Conservation (phyloP, 1,140 invertebrate species). For the Anoplophora glabripennis region DNA sequence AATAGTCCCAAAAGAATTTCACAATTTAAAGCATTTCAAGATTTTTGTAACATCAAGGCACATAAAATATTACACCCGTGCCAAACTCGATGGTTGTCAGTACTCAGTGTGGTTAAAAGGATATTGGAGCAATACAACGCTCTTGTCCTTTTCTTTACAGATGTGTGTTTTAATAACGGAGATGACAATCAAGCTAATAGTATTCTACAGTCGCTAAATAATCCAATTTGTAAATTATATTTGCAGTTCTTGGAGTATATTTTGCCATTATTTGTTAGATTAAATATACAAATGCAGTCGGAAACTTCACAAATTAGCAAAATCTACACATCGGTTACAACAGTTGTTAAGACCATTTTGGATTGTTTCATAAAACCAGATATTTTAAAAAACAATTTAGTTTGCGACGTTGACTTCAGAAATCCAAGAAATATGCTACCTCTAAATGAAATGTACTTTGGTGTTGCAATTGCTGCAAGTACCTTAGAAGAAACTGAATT, state of each 20-base stretch:
- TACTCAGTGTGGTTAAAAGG: not conserved
- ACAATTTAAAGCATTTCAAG: too few relatives aligned
- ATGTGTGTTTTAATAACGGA: slow-evolving; percentile 1
- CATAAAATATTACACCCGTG: not conserved
- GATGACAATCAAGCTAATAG: not conserved
- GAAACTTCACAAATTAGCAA: slow-evolving; percentile 12
- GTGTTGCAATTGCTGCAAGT: too few relatives aligned
- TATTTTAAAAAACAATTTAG: not conserved
- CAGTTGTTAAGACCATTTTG: not conserved
- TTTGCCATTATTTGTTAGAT: slow-evolving; percentile 12
- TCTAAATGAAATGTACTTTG: too few relatives aligned
- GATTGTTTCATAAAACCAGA: not conserved
- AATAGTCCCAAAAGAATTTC: too few relatives aligned
- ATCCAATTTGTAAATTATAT: slow-evolving; percentile 2
- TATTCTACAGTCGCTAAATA: not conserved
- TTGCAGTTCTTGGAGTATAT: slow-evolving; percentile 13
- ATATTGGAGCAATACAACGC: slow-evolving; percentile 17
- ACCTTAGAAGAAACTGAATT: too few relatives aligned
- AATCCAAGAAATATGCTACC: too few relatives aligned
- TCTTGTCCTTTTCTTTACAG: slow-evolving; percentile 6
- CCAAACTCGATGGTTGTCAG: not conserved
- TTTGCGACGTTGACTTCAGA: not conserved
- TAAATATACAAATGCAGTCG: slow-evolving; percentile 18
- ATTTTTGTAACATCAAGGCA: too few relatives aligned
- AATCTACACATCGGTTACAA: not conserved